phyloP scores from a whole-genome alignment of 2,797 vertebrate species.

The Tolypeutes matacus region DNA sequence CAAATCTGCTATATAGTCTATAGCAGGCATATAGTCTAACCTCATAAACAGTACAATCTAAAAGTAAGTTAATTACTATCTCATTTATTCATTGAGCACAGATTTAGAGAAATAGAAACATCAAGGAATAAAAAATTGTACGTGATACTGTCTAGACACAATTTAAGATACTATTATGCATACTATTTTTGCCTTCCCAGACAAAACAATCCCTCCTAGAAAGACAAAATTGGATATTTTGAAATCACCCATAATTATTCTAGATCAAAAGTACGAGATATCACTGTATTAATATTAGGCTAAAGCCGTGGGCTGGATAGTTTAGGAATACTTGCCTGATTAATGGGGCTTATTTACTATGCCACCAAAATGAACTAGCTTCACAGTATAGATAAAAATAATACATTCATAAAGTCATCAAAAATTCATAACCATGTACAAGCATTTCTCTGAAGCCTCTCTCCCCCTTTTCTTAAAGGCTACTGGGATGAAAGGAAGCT shows the following conservation, averaged over 20 bases:
- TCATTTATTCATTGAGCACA: background rate
- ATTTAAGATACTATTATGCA: slow-evolving; percentile 2
- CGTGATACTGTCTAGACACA: background rate
- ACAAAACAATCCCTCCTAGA: background rate
- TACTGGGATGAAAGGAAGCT: slow-evolving; percentile 9
- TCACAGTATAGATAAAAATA: background rate
- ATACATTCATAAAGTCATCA: background rate
- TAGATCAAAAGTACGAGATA: background rate
- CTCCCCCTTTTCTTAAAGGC: background rate
- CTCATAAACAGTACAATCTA: background rate
- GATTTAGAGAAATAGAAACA: background rate
- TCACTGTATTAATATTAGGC: background rate
- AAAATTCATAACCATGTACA: background rate
- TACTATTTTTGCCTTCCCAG: slow-evolving; percentile 7
- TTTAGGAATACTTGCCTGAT: slow-evolving; percentile 4
- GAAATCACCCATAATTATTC: background rate
- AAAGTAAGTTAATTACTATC: background rate
- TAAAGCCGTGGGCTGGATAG: background rate
- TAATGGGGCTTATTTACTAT: slow-evolving; percentile 9
- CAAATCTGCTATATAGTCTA: background rate
- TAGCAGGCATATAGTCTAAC: background rate
- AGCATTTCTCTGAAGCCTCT: background rate
- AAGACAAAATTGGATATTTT: background rate
- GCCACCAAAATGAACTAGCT: background rate
- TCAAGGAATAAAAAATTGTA: slow-evolving; percentile 15